These are phyloP conservation scores for Temnothorax curvispinosus DNA, from an alignment of 1,140 invertebrate genomes.

Conservation along the genomic window DNA sequence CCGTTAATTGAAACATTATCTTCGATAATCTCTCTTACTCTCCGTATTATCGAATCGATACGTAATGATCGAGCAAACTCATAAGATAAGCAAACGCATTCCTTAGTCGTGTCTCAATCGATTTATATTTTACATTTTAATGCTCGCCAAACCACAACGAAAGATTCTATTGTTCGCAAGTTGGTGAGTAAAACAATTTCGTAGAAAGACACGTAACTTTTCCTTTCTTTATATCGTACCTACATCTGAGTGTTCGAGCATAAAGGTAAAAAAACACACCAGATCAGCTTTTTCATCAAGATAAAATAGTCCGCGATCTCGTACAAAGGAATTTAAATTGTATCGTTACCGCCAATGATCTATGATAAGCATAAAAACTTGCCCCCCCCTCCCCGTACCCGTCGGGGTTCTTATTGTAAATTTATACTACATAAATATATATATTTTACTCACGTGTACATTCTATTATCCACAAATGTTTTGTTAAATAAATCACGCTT, in stretches of 20 bases:
- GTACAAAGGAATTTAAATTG: constrained; percentile 37
- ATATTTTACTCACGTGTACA: constrained; percentile 53
- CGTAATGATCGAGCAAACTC: neutral
- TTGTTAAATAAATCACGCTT: constrained; percentile 50
- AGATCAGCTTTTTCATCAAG: constrained; percentile 8
- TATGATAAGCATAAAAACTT: constrained; percentile 32
- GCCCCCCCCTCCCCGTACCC: neutral
- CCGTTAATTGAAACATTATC: constrained; percentile 22
- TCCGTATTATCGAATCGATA: neutral
- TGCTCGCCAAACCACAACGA: neutral
- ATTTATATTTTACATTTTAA: constrained; percentile 43
- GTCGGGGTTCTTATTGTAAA: constrained; percentile 48
- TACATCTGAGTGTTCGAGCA: neutral
- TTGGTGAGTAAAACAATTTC: neutral
- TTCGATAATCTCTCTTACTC: constrained; percentile 18
- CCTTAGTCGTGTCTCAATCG: neutral
- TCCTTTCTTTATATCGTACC: neutral
- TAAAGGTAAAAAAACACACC: neutral
- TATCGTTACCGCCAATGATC: constrained; percentile 20
- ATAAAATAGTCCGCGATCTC: constrained; percentile 5
- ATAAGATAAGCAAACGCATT: constrained; percentile 1
- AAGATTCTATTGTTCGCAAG: neutral
- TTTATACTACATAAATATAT: constrained; percentile 40
- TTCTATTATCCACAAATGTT: constrained; percentile 42
- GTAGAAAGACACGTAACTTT: neutral